A percentile compares a stretch with the other conserved stretches of the same genome.
phyloP scores from a whole-genome alignment of 2,888 invertebrate species.

The Chirona hameri region DNA sequence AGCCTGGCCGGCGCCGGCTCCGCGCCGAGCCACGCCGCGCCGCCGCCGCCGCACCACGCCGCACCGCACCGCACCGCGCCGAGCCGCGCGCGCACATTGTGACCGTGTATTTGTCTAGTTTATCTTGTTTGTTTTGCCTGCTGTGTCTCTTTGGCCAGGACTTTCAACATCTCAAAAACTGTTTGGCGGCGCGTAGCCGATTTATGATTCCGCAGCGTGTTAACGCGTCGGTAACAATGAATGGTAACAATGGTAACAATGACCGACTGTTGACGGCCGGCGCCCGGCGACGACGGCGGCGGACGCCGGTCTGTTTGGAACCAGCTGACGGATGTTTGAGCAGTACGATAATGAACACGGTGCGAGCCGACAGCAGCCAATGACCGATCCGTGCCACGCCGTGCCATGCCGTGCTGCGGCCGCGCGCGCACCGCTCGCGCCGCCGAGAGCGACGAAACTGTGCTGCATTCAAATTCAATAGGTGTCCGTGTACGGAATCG shows the following conservation, averaged over 20 bases:
- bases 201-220: not conserved
- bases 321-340: not conserved
- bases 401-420: no score
- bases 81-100: not conserved
- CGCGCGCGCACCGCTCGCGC: not conserved
- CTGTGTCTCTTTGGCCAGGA: not conserved
- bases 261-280: not conserved
- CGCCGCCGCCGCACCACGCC: not conserved
- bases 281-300: not conserved
- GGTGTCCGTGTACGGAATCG: no score
- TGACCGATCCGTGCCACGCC: no score
- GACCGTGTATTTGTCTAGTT: not conserved
- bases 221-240: not conserved
- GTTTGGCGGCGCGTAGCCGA: not conserved
- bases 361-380: not conserved
- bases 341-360: not conserved
- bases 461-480: no score
- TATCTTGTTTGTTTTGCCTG: not conserved
- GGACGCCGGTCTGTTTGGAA: not conserved
- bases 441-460: not conserved
- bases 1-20: no score
- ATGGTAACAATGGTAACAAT: no score
- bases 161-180: not conserved
- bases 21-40: not conserved
- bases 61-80: not conserved